Percentiles rank a stretch among this genome's conserved stretches.
Evolutionary conservation across 2,113 vertebrate species (phyloP).

Genomic region (Corydoras sp.): DNA sequence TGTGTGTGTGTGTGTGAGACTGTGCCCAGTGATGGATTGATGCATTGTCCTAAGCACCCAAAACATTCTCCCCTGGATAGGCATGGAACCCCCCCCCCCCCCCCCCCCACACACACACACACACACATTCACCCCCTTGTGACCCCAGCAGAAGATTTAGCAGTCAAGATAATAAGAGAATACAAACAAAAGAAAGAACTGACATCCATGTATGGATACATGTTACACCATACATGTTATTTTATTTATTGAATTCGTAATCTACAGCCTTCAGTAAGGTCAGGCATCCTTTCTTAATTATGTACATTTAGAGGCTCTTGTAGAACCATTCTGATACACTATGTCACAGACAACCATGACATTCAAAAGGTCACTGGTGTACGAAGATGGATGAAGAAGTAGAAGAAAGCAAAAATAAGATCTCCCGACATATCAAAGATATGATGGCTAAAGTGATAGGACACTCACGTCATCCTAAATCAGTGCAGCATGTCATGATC

Average conservation of each 20-base stretch:
- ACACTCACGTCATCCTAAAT: slow-evolving; percentile 61
- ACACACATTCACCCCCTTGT: too few species aligned
- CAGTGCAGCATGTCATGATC: slow-evolving; percentile 57
- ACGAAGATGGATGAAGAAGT: slow-evolving; percentile 31
- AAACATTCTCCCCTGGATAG: too few species aligned
- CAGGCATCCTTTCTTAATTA: slow-evolving; percentile 40
- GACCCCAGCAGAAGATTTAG: too few species aligned
- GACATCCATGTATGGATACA: too few species aligned
- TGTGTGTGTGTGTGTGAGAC: too few species aligned
- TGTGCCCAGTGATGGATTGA: too few species aligned
- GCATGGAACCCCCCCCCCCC: too few species aligned
- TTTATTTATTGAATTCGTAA: not conserved
- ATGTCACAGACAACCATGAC: slow-evolving; percentile 42
- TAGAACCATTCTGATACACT: slow-evolving; percentile 40
- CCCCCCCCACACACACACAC: too few species aligned
- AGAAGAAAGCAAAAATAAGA: slow-evolving; percentile 38
- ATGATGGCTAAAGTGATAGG: slow-evolving; percentile 49
- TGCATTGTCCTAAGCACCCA: too few species aligned
- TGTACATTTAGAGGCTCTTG: slow-evolving; percentile 46
- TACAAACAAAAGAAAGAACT: too few species aligned
- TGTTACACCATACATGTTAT: too few species aligned
- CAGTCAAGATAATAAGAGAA: too few species aligned
- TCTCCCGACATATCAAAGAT: slow-evolving; percentile 61
- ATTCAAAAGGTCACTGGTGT: slow-evolving; percentile 51
- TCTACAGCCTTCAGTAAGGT: slow-evolving; percentile 27